These are phyloP conservation scores for Venturia canescens DNA, from an alignment of 1,140 invertebrate species.

Conservation along the genomic window DNA sequence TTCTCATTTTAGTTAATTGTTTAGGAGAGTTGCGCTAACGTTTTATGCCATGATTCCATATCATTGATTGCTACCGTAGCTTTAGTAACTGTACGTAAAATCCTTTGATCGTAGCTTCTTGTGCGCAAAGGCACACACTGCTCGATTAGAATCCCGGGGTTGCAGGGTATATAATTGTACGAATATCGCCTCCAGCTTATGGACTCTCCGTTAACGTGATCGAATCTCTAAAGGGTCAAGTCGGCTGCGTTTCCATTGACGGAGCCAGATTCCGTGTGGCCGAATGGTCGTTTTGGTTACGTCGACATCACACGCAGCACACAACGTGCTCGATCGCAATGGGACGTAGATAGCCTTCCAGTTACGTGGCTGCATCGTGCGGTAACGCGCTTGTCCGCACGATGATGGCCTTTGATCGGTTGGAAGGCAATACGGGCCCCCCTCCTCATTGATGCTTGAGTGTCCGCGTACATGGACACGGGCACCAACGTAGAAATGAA, in stretches of 20 bases:
- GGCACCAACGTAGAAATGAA: background rate
- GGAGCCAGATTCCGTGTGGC: background rate
- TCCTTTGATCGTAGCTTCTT: too few species aligned
- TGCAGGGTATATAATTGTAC: too few species aligned
- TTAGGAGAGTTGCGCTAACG: too few species aligned
- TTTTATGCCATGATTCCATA: too few species aligned
- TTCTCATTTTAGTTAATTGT: too few species aligned
- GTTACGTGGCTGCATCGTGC: conserved; percentile 39
- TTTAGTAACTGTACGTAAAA: too few species aligned
- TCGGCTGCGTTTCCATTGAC: background rate
- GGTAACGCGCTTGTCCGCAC: conserved; percentile 44
- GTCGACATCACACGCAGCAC: background rate
- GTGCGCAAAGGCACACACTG: background rate
- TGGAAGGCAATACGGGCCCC: conserved; percentile 22
- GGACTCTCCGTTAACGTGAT: background rate
- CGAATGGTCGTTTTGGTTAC: background rate
- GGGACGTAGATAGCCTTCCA: conserved; percentile 20
- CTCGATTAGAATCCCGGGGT: background rate
- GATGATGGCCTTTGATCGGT: conserved; percentile 48
- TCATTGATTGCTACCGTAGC: too few species aligned
- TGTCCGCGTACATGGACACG: background rate
- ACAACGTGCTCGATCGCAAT: background rate
- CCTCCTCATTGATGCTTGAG: background rate
- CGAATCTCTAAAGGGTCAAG: background rate
- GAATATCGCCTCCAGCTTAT: too few species aligned